These are phyloP conservation scores for Spialia ferax DNA, from an alignment of 2,888 invertebrate species.

Conservation along the genomic window DNA sequence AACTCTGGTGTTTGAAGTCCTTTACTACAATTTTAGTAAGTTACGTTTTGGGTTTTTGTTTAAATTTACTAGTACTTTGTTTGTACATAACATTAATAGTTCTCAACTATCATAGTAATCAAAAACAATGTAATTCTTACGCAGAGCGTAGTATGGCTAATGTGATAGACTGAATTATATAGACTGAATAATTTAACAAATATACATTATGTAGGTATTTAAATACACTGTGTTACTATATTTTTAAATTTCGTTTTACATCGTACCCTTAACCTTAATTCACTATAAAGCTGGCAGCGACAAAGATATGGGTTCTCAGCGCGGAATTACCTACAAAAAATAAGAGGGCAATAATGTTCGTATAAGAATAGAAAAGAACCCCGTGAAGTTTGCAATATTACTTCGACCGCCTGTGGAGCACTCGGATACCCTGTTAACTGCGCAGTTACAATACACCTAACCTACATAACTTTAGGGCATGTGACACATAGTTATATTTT, in stretches of 20 bases:
- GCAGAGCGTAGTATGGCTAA: conserved; percentile 47
- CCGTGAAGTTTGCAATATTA: conserved; percentile 46
- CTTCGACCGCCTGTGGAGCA: conserved; percentile 37
- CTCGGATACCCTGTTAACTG: conserved; percentile 20
- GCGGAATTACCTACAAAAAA: conserved; percentile 44
- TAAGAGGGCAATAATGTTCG: conserved; percentile 50
- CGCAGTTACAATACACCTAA: conserved; percentile 4
- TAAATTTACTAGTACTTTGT: conserved; percentile 67
- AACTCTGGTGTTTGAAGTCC: conserved; percentile 65
- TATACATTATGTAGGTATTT: no score
- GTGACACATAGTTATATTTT: neutral
- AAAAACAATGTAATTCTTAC: conserved; percentile 55
- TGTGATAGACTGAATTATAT: conserved; percentile 33
- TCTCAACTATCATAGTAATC: conserved; percentile 61
- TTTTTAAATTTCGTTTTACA: neutral
- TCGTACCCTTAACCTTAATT: neutral
- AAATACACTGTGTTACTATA: neutral
- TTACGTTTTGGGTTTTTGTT: conserved; percentile 65
- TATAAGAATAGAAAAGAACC: conserved; percentile 47
- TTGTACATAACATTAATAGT: conserved; percentile 67
- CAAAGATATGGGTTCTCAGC: conserved; percentile 44
- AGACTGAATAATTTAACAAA: conserved; percentile 8
- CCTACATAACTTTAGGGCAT: neutral
- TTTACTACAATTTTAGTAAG: conserved; percentile 59
- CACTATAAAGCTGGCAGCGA: neutral